Evolutionary conservation across 2,797 vertebrate species (phyloP).

Genomic region (Neosalanx taihuensis): DNA sequence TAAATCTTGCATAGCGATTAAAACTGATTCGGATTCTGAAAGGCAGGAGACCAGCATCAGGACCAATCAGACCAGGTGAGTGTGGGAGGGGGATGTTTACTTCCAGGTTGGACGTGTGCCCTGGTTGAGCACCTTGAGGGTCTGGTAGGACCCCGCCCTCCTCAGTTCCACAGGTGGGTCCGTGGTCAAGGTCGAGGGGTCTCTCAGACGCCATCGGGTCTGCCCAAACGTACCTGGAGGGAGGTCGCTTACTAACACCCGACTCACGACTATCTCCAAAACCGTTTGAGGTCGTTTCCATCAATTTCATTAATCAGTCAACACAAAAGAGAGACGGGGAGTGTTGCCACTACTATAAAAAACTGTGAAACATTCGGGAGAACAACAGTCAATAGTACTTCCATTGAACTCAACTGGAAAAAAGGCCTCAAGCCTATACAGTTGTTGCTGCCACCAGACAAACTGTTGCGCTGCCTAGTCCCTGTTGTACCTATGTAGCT

Average conservation of each 20-base stretch:
- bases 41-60: background rate
- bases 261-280: too few relatives aligned
- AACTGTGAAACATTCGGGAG: too few relatives aligned
- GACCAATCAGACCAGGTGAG: background rate
- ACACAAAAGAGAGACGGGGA: too few relatives aligned
- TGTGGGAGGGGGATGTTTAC: slow-evolving; percentile 22
- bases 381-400: too few relatives aligned
- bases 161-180: slow-evolving; percentile 25
- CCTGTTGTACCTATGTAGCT: slow-evolving; percentile 8
- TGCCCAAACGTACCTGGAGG: slow-evolving; percentile 36
- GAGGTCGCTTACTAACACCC: background rate
- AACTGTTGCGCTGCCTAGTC: background rate
- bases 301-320: too few relatives aligned
- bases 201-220: slow-evolving; percentile 22
- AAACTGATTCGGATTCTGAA: too few relatives aligned
- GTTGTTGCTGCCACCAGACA: too few relatives aligned
- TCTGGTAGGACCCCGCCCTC: slow-evolving; percentile 11
- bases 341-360: too few relatives aligned
- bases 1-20: too few relatives aligned
- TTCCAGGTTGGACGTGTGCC: slow-evolving; percentile 40
- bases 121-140: slow-evolving; percentile 37
- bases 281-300: too few relatives aligned
- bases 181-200: background rate
- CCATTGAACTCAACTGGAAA: too few relatives aligned
- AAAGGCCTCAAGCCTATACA: too few relatives aligned